A percentile compares a stretch with the other conserved stretches of the same genome.
Evolutionary conservation across 2,113 vertebrate genomes (phyloP).

Genomic region (Morone saxatilis): DNA sequence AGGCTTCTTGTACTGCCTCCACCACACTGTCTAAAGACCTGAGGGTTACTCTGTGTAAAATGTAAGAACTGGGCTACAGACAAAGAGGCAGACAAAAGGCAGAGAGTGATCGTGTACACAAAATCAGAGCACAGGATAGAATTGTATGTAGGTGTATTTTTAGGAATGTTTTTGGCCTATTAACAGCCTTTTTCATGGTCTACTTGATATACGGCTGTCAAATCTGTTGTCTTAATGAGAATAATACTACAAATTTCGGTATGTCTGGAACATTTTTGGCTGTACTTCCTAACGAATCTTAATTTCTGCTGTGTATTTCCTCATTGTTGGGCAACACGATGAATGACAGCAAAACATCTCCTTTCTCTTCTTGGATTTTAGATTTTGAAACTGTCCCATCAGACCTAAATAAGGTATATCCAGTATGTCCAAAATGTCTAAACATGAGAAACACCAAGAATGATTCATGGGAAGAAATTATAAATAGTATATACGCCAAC

Average conservation of each 20-base stretch:
- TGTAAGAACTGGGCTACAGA: conserved; percentile 16
- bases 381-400: neutral
- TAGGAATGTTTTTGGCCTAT: no score
- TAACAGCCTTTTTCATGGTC: neutral
- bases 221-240: neutral
- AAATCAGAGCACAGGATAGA: neutral
- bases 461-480: neutral
- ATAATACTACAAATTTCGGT: neutral
- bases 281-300: neutral
- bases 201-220: no score
- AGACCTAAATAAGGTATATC: neutral
- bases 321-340: neutral
- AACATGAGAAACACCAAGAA: neutral
- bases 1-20: conserved; percentile 39
- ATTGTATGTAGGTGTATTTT: neutral
- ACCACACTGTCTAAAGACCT: conserved; percentile 13
- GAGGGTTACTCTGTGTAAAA: conserved; percentile 20
- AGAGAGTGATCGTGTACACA: neutral
- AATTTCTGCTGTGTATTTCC: neutral
- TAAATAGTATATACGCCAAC: conserved; percentile 11
- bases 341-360: neutral
- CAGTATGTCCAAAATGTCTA: neutral
- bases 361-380: neutral
- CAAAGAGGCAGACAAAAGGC: conserved; percentile 8
- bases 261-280: neutral